Evolutionary conservation across 2,797 vertebrate genomes (phyloP).

Genomic region (Huso huso): DNA sequence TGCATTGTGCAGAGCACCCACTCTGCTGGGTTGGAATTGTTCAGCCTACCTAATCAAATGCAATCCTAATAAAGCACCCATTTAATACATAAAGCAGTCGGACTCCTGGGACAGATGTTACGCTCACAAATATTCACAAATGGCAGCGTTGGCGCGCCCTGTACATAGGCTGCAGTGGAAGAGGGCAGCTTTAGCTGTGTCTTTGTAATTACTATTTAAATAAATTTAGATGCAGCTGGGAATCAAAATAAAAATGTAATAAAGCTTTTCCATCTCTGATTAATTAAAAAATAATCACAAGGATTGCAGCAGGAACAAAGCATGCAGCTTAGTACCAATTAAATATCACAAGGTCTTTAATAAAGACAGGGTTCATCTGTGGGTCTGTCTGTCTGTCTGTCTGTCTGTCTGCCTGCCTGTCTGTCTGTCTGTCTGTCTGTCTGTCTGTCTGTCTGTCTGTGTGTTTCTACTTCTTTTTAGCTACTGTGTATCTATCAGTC

Average conservation of each 20-base stretch:
- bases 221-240: background rate
- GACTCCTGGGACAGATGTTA: background rate
- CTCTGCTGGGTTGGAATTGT: background rate
- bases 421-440: background rate
- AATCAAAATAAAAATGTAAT: background rate
- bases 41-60: too few species aligned
- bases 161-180: background rate
- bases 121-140: background rate
- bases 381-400: background rate
- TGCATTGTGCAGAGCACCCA: background rate
- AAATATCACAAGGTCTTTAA: background rate
- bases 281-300: background rate
- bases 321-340: background rate
- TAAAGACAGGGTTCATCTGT: background rate
- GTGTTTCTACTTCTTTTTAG: too few species aligned
- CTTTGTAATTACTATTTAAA: background rate
- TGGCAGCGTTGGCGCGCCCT: background rate
- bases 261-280: slow-evolving; percentile 2
- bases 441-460: background rate
- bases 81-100: background rate
- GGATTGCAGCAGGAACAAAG: background rate
- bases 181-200: background rate
- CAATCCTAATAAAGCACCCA: background rate
- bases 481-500: too few species aligned
- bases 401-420: too few species aligned